Evolutionary conservation across 2,888 invertebrate genomes (phyloP), one percentile per base, ranked within the genome.

Genomic region (Drosophila formosana): DNA sequence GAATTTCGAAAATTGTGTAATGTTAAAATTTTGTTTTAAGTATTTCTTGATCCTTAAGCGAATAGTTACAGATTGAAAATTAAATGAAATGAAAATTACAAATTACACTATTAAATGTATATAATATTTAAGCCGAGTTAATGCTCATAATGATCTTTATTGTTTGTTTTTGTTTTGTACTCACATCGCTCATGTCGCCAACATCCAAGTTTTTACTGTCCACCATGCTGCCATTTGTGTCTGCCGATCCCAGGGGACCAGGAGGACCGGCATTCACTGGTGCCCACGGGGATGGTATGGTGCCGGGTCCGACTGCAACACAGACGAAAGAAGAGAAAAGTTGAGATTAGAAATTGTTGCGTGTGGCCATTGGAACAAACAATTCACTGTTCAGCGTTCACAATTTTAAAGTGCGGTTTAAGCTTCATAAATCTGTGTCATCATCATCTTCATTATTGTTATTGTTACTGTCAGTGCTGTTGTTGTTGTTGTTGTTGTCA

Each of bases 261-360:
- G 92, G 90, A 82, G 95, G 95, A 94, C 95, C 95, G 94, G 95
- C 94, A 93, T 94, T 96, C 93, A 97, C 96, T 94, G 97, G 96
- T 94, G 97, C 97, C 97, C 97, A 97, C 96, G 97, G 96, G 93
- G 97, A 97, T 94, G 97, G 96, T 96, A 97, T 97, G 95, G 97
- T 97, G 97, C 96, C 96, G 95, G 96, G 95, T 94, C 96, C 94
- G 93, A 95, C 95, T 95, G 93, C 39, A 94, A 93, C 11, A 45
- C 9, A 43, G 1, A 55, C 30, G 9, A 26, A 13, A 43, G 11
- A 51, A 11, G n/a, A 28, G 4, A 49, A 67, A 47, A 63, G 51
- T 60, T 67, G 18, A 68, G 32, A 55, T 58, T 23, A 52, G 23
- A 41, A 28, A 49, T 58, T 70, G 47, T 41, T 64, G 32, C 18